Evolutionary conservation across 2,797 vertebrate genomes (phyloP), one percentile per base, ranked within the genome.

Genomic region (Champsocephalus esox): DNA sequence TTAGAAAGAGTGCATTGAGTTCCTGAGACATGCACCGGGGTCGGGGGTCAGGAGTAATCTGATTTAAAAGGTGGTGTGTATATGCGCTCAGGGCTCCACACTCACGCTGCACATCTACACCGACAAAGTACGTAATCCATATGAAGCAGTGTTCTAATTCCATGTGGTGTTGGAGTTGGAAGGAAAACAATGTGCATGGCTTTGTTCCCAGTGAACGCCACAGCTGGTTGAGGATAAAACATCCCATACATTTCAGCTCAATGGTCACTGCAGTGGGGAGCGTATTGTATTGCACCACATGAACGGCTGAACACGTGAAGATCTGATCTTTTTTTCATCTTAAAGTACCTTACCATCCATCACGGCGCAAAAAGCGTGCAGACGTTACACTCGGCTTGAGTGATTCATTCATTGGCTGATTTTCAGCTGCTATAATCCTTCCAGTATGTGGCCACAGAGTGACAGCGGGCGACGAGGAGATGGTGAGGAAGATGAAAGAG

Each of bases 341-440:
- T 28, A 17, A 48, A 72, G 57, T 76, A 55, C 34, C 52, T 62
- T 49, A 28, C 60, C 76, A 85, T 87, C 81, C 57, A 85, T 90
- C 87, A 83, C 75, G 34, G 16, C 12, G 43, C 68, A 54, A 43
- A 66, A 70, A 50, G 75, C 51, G 52, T 68, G 16, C 83, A 86
- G 79, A 34, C 68, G 66, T 79, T 71, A 74, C 3, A 24, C 79
- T 43, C 6, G 38, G 67, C 73, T 66, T 44, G 60, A 86, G 75
- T 74, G 81, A 83, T 75, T 86, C 73, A 76, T 79, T 83, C 58
- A 80, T 58, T 75, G 87, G 81, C 79, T 82, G 51, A 79, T 90
- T 77, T 88, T 88, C 74, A 79, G 70, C 78, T 44, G 68, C 77
- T 73, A 73, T 79, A 77, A 83, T 87, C 77, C 75, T 66, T 68